A percentile compares a stretch with the other conserved stretches of the same genome.
phyloP scores from a whole-genome alignment of 2,113 vertebrate genomes.

The Ascaphus truei region DNA sequence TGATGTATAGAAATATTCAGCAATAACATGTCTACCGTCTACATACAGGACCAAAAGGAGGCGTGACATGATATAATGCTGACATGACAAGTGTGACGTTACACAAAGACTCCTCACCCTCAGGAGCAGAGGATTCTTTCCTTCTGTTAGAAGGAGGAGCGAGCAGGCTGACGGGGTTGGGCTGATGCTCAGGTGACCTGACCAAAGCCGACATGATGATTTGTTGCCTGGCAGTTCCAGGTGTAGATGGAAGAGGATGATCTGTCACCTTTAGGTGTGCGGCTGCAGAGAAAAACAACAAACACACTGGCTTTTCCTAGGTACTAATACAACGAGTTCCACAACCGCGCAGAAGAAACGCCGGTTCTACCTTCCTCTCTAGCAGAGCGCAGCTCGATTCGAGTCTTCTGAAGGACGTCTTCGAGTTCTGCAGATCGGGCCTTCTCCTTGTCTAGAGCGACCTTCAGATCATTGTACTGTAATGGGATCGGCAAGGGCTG shows the following conservation, averaged over 20 bases:
- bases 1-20: no score
- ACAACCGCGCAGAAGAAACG: background rate
- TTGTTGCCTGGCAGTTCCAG: conserved; percentile 86
- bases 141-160: conserved; percentile 84
- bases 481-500: conserved; percentile 90
- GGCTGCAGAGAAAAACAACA: conserved; percentile 59
- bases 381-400: conserved; percentile 86
- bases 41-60: no score
- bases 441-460: conserved; percentile 94
- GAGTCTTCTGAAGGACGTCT: conserved; percentile 94
- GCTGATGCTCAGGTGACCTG: conserved; percentile 94
- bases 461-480: conserved; percentile 97
- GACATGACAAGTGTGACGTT: no score
- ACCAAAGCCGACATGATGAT: conserved; percentile 93
- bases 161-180: conserved; percentile 79
- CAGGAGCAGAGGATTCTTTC: conserved; percentile 87
- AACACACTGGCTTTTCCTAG: background rate
- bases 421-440: conserved; percentile 89
- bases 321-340: background rate
- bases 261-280: conserved; percentile 89
- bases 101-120: conserved; percentile 80
- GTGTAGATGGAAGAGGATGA: conserved; percentile 74
- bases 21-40: no score
- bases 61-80: no score
- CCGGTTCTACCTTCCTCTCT: conserved; percentile 84